Evolutionary conservation across 2,797 vertebrate genomes (phyloP), one percentile per base, ranked within the genome.

Genomic region (Eulemur mongoz): DNA sequence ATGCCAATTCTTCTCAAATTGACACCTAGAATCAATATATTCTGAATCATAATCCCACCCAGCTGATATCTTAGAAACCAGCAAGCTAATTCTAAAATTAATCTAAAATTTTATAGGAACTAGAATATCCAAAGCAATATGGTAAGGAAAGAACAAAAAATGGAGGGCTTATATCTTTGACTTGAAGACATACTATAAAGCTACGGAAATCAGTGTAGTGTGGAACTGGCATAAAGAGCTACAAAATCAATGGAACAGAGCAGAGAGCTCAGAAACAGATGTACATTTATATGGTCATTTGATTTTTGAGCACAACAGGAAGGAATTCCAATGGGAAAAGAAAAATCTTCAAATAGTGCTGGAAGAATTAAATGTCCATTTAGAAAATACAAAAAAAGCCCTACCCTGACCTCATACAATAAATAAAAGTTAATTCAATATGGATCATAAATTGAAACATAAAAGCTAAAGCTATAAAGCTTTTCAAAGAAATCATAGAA

Each of bases 341-440:
- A 9, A 35, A 82, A 78, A 0, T 43, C 18, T 43, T 59, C n/a
- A 91, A 95, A 76, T 5, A n/a, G 30, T 65, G 25, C 32, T 88
- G 7, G 50, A 43, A 80, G 45, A 94, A 70, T 50, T 83, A 92
- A 88, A 75, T 63, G 12, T 38, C 30, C 13, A 50, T 22, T 30
- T 7, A 93, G 70, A 78, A 89, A 59, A 84, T 61, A 40, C 22
- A 35, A 89, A 89, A 89, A 65, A 50, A 69, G 67, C 45, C 15
- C 14, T 54, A 84, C 27, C 4, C 9, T 48, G 52, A 54, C 8
- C 11, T 95, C 70, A 73, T 3, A 81, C 11, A 79, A 75, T 48
- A 79, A 78, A 79, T 45, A 91, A 89, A 93, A 92, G 50, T 57
- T 78, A 88, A 93, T 65, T 91, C 40, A 81, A 32, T 40, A 78